These are phyloP conservation scores for Poeciliopsis retropinna DNA, from an alignment of 2,113 vertebrate genomes.

Conservation along the genomic window DNA sequence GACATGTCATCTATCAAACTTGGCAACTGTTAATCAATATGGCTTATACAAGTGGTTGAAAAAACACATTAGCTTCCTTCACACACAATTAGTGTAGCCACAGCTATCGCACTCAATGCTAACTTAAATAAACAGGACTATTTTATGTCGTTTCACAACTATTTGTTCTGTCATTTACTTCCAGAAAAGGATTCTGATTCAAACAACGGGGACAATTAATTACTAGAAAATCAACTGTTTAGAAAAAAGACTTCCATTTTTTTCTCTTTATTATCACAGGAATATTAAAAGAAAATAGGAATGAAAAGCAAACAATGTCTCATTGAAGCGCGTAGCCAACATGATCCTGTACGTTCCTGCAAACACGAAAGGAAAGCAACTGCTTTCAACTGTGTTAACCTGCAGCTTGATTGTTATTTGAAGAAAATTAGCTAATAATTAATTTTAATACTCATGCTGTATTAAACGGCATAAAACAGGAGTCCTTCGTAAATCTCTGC, in stretches of 20 bases:
- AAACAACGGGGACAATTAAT: not conserved
- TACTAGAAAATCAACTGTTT: not conserved
- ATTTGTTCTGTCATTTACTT: not conserved
- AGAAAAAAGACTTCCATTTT: not conserved
- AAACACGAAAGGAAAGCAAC: not conserved
- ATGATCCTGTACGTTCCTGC: not conserved
- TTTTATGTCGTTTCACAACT: not conserved
- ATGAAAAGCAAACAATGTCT: not conserved
- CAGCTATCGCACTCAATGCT: not conserved
- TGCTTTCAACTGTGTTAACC: not conserved
- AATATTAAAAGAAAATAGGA: too few species aligned
- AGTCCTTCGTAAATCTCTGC: slow-evolving; percentile 13
- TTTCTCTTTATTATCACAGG: not conserved
- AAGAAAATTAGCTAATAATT: slow-evolving; percentile 2
- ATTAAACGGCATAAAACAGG: slow-evolving; percentile 22
- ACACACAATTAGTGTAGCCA: too few species aligned
- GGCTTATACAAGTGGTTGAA: too few species aligned
- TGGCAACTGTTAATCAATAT: too few species aligned
- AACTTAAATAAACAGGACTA: not conserved
- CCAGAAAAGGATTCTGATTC: not conserved
- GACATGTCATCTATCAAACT: too few species aligned
- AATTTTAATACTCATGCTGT: not conserved
- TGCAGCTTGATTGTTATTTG: slow-evolving; percentile 7
- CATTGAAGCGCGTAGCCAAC: not conserved
- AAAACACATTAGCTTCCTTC: too few species aligned